Base-by-base conservation (phyloP, 53 echinoderm and acorn worm genomes). In the Patiria pectinifera region DNA sequence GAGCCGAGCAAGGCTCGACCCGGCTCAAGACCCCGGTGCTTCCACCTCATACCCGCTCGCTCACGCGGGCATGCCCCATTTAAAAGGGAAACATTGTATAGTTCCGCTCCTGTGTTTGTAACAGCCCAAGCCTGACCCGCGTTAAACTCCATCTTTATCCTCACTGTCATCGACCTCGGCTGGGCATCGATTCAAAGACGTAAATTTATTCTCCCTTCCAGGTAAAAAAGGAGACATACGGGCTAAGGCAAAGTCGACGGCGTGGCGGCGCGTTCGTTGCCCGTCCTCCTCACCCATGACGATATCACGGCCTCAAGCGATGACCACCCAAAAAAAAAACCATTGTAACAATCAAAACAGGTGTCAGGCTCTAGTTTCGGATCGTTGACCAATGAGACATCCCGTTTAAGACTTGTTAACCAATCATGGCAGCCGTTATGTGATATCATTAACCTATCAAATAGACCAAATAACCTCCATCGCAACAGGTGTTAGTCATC, bases 131-230 rank as follows among this genome's bases (percentile, higher is more conserved):
- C 58, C 45, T 76, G 78, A 88, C 88, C 88, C 76, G 26, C 35
- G 35, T 78, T 78, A 88, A 77, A 88, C 88, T 78, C 78, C 62
- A 59, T 88, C 77, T 86, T 78, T 61, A 88, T 78, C 78, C 88
- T 78, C 35, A 53, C 88, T 78, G 88, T 88, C 88, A 88, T 60
- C 88, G 88, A 88, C 88, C 88, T 77, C 61, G 44, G 77, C 59
- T 66, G n/a, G 24, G 2, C 78, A 88, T 88, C 88, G 88, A 88
- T 88, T 76, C 88, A 59, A 19, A 60, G 26, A 58, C 76, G 58
- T 22, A 62, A 88, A 88, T 58, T 88, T 76, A 82, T 82, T 88
- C 61, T 76, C 45, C 77, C 88, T 88, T 88, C 61, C 88, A 78
- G 88, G 88, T 22, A 60, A 21, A 44, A 66, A 53, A 61, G 76